Conservation (phyloP, 2,113 vertebrate genomes). For the Pelobates fuscus region DNA sequence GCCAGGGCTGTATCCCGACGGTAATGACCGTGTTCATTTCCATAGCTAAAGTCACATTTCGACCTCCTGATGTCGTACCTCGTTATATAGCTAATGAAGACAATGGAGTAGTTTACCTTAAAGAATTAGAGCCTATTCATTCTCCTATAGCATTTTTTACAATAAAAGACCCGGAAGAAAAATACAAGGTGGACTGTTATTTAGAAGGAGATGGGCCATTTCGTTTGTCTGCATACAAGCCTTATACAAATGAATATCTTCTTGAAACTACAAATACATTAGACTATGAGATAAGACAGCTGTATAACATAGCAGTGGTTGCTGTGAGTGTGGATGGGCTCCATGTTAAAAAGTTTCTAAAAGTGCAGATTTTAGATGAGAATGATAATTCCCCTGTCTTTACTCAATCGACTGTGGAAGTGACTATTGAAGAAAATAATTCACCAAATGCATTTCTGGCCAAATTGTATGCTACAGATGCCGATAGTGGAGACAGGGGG, state of each 20-base stretch:
- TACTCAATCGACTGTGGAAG: conserved; percentile 80
- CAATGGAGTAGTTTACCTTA: conserved; percentile 85
- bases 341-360: conserved; percentile 77
- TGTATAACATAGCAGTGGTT: conserved; percentile 84
- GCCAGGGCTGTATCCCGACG: conserved; percentile 91
- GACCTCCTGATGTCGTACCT: conserved; percentile 81
- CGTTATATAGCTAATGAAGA: conserved; percentile 90
- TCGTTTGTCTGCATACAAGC: conserved; percentile 82
- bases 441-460: conserved; percentile 83
- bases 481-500: conserved; percentile 83
- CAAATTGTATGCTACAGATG: conserved; percentile 87
- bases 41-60: conserved; percentile 79
- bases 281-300: conserved; percentile 85
- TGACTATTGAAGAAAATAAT: conserved; percentile 94
- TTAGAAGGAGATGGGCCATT: conserved; percentile 89
- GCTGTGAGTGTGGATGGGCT: conserved; percentile 76
- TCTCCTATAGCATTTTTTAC: conserved; percentile 95
- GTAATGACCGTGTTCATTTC: conserved; percentile 80
- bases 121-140: conserved; percentile 85
- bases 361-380: conserved; percentile 87
- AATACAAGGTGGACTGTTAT: conserved; percentile 79
- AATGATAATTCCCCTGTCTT: conserved; percentile 95
- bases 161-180: conserved; percentile 81
- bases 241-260: conserved; percentile 86
- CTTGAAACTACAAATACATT: conserved; percentile 86